phyloP scores from a whole-genome alignment of 2,888 invertebrate genomes.

The Mystacides longicornis region DNA sequence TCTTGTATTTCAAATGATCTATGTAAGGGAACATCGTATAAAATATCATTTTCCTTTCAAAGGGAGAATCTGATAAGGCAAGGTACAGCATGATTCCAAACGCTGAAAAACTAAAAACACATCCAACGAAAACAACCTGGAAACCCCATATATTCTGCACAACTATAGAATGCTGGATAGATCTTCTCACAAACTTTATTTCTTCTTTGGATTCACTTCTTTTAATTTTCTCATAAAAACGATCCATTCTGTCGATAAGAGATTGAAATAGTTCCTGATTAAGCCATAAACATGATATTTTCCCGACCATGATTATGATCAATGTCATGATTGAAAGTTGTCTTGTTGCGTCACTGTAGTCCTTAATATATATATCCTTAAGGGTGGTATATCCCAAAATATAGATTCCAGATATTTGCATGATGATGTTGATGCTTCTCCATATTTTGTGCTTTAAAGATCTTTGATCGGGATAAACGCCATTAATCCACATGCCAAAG shows the following conservation, averaged over 20 bases:
- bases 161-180: conserved; percentile 30
- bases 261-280: conserved; percentile 29
- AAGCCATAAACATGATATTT: conserved; percentile 29
- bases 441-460: background rate
- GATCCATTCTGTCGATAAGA: conserved; percentile 31
- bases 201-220: conserved; percentile 30
- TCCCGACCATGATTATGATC: conserved; percentile 14
- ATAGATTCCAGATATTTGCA: background rate
- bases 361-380: conserved; percentile 7
- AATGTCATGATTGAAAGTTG: conserved; percentile 20
- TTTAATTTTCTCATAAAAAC: conserved; percentile 31
- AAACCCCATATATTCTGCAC: conserved; percentile 34
- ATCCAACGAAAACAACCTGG: conserved; percentile 28
- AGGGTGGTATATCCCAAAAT: conserved; percentile 6
- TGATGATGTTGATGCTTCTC: background rate
- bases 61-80: conserved; percentile 29
- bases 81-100: conserved; percentile 31
- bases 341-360: conserved; percentile 19
- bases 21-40: conserved; percentile 32
- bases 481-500: conserved; percentile 11
- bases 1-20: conserved; percentile 28
- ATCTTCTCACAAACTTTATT: conserved; percentile 30
- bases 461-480: conserved; percentile 8
- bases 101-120: conserved; percentile 34
- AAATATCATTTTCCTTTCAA: conserved; percentile 33